Evolutionary conservation across 2,888 invertebrate species (phyloP).

Genomic region (Tenthredo scrophulariae): DNA sequence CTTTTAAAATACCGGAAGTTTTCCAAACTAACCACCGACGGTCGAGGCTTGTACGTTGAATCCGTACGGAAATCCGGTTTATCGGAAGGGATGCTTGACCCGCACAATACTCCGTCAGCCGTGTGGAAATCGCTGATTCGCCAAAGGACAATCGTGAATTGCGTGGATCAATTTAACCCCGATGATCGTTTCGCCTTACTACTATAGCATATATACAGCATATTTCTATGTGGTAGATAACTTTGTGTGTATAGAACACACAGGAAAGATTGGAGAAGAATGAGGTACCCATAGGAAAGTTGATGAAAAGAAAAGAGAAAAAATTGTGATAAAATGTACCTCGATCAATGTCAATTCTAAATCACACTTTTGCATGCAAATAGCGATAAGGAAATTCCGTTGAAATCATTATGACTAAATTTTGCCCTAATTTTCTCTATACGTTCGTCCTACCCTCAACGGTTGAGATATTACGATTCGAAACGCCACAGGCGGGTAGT

Average conservation of each 20-base stretch:
- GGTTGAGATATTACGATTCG: slow-evolving; percentile 4
- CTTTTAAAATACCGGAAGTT: slow-evolving; percentile 16
- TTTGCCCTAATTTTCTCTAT: neutral
- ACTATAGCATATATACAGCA: neutral
- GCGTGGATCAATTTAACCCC: slow-evolving; percentile 5
- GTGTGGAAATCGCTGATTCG: slow-evolving; percentile 33
- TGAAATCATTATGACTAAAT: neutral
- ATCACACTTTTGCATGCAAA: neutral
- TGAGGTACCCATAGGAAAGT: neutral
- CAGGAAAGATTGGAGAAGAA: neutral
- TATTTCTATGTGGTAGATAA: neutral
- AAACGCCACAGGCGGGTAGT: neutral
- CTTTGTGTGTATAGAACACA: neutral
- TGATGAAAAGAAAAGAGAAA: neutral
- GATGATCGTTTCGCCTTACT: neutral
- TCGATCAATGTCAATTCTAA: neutral
- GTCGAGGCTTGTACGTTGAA: neutral
- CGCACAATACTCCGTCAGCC: slow-evolving; percentile 12
- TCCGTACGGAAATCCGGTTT: slow-evolving; percentile 1
- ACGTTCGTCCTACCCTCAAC: neutral
- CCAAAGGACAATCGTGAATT: neutral
- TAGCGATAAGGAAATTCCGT: neutral
- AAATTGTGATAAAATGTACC: neutral
- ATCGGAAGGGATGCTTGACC: neutral
- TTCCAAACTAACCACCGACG: neutral